Percentiles rank a stretch among this genome's conserved stretches.
Evolutionary conservation across 2,888 invertebrate genomes (phyloP).

Genomic region (Pycnomerus fuliginosus): DNA sequence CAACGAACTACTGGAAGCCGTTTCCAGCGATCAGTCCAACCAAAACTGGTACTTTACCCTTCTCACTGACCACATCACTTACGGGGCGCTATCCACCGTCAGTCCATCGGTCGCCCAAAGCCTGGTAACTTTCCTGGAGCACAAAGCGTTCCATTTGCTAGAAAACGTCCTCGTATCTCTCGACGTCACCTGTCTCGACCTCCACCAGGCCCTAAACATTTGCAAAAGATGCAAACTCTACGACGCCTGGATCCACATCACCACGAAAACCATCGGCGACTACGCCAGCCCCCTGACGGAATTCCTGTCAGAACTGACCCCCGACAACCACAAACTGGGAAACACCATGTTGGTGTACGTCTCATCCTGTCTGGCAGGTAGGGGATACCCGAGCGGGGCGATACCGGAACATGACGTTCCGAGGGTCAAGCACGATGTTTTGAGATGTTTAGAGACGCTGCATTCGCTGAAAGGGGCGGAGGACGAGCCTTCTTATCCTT

Average conservation of each 20-base stretch:
- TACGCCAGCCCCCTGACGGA: slow-evolving; percentile 74
- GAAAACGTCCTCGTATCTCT: slow-evolving; percentile 72
- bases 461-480: slow-evolving; percentile 65
- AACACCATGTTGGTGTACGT: slow-evolving; percentile 84
- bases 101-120: slow-evolving; percentile 73
- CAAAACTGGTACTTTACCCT: slow-evolving; percentile 63
- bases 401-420: slow-evolving; percentile 63
- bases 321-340: slow-evolving; percentile 63
- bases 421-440: slow-evolving; percentile 72
- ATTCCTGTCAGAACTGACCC: slow-evolving; percentile 58
- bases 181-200: slow-evolving; percentile 72
- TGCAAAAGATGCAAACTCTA: slow-evolving; percentile 62
- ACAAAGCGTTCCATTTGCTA: slow-evolving; percentile 59
- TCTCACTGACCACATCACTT: slow-evolving; percentile 69
- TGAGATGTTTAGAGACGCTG: slow-evolving; percentile 67
- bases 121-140: slow-evolving; percentile 67
- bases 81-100: slow-evolving; percentile 61
- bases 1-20: slow-evolving; percentile 64
- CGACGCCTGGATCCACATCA: slow-evolving; percentile 73
- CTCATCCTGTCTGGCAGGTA: slow-evolving; percentile 83
- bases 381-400: slow-evolving; percentile 77
- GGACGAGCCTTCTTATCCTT: slow-evolving; percentile 68
- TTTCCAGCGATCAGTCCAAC: slow-evolving; percentile 54
- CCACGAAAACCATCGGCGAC: slow-evolving; percentile 74
- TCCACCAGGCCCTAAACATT: slow-evolving; percentile 65